Evolutionary conservation across 2,797 vertebrate species (phyloP), one percentile per base, ranked within the genome.

Genomic region (Vireo griseus): DNA sequence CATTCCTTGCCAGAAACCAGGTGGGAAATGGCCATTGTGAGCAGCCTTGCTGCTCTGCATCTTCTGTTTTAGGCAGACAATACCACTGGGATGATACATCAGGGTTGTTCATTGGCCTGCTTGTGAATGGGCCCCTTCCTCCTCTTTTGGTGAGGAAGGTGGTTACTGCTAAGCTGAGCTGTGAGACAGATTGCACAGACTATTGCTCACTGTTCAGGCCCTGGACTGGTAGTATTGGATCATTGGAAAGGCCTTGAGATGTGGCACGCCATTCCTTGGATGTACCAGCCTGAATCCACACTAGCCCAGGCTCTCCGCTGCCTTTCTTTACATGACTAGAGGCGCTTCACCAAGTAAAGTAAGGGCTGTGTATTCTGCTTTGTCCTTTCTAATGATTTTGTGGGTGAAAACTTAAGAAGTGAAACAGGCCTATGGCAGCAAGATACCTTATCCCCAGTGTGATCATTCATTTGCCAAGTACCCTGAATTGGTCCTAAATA

Each of bases 51-150:
- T 86, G 28, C 55, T 77, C 40, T n/a, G 21, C 45, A 31, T 48
- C 55, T 87, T 71, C 40, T 71, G 25, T 45, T 83, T 82, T 29
- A 12, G 29, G 74, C 5, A 0, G 55, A 6, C 2, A 3, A 26
- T 51, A 26, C 18, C 29, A 3, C 37, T 20, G 35, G 54, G 39
- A 7, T 61, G 66, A 16, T 44, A 9, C 0, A 0, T 77, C 50
- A 39, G 47, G 31, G 42, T 16, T 33, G 16, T n/a, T 82, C 54
- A 1, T 16, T 50, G 57, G 44, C 31, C 37, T 51, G 21, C 62
- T 67, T 59, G 6, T 67, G 40, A 50, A 33, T 31, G 81, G 37
- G 25, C 40, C 22, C 7, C 12, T 62, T 75, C 39, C 24, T 35
- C 5, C 18, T 62, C 26, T 57, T 55, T 42, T 29, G 44, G 19